Base-by-base conservation (phyloP, 2,888 invertebrate species). In the Stenichneumon culpator region DNA sequence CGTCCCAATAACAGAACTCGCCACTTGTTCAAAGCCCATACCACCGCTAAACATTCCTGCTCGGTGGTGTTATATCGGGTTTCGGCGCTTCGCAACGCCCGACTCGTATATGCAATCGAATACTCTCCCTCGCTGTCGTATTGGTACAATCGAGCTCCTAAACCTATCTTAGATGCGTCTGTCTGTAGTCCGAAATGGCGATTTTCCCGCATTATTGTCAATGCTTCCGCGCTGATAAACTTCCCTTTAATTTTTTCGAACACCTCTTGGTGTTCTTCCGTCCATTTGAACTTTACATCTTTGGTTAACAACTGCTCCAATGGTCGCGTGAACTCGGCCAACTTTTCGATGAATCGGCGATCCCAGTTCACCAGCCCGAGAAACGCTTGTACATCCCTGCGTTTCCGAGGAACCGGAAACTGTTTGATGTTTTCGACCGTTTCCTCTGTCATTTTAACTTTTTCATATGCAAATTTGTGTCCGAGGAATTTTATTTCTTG, bases 361-460 rank as follows among this genome's bases (percentile, higher is more conserved):
- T 90, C 78, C 87, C 90, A 90, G n/a, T 88, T 91, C 5, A 89
- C 86, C 52, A 91, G 70, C 7, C 92, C 92, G 28, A 91, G 84
- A 63, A 92, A 88, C 72, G 87, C 87, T 74, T 90, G 86, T 3
- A 92, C 47, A n/a, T 88, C 88, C 83, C 87, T 87, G 68, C 88
- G 89, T 70, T 87, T 88, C 65, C 82, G 87, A 50, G 90, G 90
- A 16, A 36, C 9, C 36, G 86, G 84, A 81, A 90, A 89, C 14
- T 87, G 65, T 57, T 60, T 54, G 28, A 90, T 87, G 2, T 87
- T 89, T 79, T 89, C 72, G 16, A 89, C 79, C 70, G 88, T 88
- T 22, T 84, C 86, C 22, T 80, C 67, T 82, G 89, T 88, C 22
- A 86, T 68, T 69, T 77, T 32, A 3, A 90, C 86, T 3, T 87